phyloP scores from a whole-genome alignment of 2,888 invertebrate species.

The Deilephila porcellus region DNA sequence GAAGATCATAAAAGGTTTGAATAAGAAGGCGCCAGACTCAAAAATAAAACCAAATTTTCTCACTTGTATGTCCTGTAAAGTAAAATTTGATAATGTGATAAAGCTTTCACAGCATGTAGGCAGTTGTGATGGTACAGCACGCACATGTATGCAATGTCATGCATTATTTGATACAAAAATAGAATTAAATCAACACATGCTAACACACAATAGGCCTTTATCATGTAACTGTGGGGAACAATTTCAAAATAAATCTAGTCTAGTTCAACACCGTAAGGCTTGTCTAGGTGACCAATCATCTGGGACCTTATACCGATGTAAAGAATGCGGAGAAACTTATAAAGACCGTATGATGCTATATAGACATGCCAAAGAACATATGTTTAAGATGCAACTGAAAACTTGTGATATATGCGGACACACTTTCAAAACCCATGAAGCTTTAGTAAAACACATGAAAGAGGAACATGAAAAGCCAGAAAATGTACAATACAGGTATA shows the following conservation, averaged over 20 bases:
- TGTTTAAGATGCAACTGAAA: slow-evolving; percentile 61
- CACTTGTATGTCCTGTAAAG: slow-evolving; percentile 73
- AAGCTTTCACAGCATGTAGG: slow-evolving; percentile 72
- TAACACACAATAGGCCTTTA: slow-evolving; percentile 53
- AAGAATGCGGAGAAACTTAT: slow-evolving; percentile 70
- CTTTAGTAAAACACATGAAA: slow-evolving; percentile 63
- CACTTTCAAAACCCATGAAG: slow-evolving; percentile 60
- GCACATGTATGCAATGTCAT: slow-evolving; percentile 72
- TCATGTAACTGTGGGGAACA: slow-evolving; percentile 68
- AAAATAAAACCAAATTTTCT: slow-evolving; percentile 50
- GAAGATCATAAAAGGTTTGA: slow-evolving; percentile 69
- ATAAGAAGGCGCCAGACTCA: slow-evolving; percentile 63
- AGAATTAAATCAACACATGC: slow-evolving; percentile 70
- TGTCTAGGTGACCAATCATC: slow-evolving; percentile 65
- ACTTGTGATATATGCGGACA: slow-evolving; percentile 75
- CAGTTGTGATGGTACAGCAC: slow-evolving; percentile 65
- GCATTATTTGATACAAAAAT: slow-evolving; percentile 70
- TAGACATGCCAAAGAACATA: slow-evolving; percentile 71
- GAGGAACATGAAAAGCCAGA: slow-evolving; percentile 60
- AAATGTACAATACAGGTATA: slow-evolving; percentile 62
- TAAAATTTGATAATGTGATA: slow-evolving; percentile 61
- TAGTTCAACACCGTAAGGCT: slow-evolving; percentile 63
- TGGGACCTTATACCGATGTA: slow-evolving; percentile 70
- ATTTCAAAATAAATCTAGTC: slow-evolving; percentile 60
- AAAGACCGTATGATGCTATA: slow-evolving; percentile 69